Conservation (phyloP, 2,888 invertebrate genomes). For the Thumatha senex region DNA sequence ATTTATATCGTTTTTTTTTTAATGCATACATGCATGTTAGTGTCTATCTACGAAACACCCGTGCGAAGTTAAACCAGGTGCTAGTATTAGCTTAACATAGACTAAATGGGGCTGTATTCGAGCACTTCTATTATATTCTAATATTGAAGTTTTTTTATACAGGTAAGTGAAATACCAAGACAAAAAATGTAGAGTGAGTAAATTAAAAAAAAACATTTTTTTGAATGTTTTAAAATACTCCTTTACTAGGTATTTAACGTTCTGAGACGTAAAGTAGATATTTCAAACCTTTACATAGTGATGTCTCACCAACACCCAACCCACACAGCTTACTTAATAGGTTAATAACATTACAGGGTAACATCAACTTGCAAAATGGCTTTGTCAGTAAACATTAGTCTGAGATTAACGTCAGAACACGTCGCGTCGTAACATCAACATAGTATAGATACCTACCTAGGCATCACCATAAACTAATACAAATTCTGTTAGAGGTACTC, state of each 20-base stretch:
- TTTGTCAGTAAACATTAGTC: constrained; percentile 52
- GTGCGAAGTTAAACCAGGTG: too few relatives aligned
- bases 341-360: constrained; percentile 41
- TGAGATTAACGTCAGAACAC: constrained; percentile 29
- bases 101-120: too few relatives aligned
- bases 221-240: too few relatives aligned
- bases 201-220: too few relatives aligned
- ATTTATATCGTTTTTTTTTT: too few relatives aligned
- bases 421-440: constrained; percentile 38
- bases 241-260: background rate
- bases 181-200: too few relatives aligned
- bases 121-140: too few relatives aligned
- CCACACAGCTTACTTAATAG: constrained; percentile 11
- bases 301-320: constrained; percentile 4
- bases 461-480: constrained; percentile 42
- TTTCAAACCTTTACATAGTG: background rate
- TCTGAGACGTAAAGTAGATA: background rate
- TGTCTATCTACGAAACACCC: too few relatives aligned
- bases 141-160: too few relatives aligned
- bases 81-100: too few relatives aligned
- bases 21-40: too few relatives aligned
- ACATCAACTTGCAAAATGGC: constrained; percentile 43
- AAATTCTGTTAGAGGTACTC: constrained; percentile 50
- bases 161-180: too few relatives aligned
- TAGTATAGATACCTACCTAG: constrained; percentile 3